phyloP scores from a whole-genome alignment of 64 coral and sea anemone genomes.

The Trachythela sp. region DNA sequence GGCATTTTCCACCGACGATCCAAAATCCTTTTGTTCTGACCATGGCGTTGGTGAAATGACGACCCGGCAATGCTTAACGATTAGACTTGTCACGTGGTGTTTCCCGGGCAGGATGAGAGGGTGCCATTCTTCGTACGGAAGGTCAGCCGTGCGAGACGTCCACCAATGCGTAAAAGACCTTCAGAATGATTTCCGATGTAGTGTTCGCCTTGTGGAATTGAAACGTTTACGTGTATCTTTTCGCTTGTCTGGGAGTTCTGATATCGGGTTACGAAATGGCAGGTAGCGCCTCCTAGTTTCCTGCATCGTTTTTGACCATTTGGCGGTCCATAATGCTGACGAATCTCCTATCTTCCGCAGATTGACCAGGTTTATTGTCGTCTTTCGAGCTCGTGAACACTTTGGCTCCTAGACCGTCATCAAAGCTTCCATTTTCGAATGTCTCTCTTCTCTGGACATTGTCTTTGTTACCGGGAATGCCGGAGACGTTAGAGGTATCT shows the following conservation, averaged over 20 bases:
- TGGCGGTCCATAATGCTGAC: no score
- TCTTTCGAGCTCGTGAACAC: background rate
- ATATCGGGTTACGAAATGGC: background rate
- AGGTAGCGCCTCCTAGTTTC: conserved; percentile 6
- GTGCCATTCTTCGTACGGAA: no score
- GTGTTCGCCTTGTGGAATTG: background rate
- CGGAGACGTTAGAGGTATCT: background rate
- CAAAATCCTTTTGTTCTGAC: conserved; percentile 44
- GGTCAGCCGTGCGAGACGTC: no score
- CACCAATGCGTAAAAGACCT: no score
- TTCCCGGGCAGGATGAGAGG: background rate
- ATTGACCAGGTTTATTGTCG: background rate
- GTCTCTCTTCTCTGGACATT: background rate
- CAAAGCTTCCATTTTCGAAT: background rate
- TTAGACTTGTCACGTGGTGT: conserved; percentile 37
- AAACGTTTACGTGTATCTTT: conserved; percentile 19
- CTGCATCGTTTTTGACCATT: background rate
- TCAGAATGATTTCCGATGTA: conserved; percentile 29
- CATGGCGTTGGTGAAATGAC: conserved; percentile 36
- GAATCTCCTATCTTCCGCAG: no score
- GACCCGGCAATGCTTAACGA: conserved; percentile 37
- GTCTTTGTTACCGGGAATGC: background rate
- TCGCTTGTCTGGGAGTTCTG: conserved; percentile 15
- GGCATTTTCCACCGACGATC: conserved; percentile 28
- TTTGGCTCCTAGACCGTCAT: background rate